Conservation (phyloP, 2,113 vertebrate genomes). For the Lampris megalopsis region DNA sequence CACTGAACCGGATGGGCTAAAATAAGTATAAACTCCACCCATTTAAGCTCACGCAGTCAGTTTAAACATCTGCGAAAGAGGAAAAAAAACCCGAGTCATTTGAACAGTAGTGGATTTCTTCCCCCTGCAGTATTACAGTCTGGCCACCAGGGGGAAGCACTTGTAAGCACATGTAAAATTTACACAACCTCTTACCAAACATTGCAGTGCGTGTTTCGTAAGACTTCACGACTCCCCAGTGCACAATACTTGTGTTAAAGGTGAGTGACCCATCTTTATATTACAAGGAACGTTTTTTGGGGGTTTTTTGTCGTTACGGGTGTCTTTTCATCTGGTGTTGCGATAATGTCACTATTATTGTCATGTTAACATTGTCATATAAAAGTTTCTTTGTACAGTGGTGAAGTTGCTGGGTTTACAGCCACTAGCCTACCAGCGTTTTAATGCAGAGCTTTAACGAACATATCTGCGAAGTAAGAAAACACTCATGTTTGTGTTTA, state of each 20-base stretch:
- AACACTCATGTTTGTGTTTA: too few relatives aligned
- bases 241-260: background rate
- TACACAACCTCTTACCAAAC: constrained; percentile 18
- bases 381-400: too few relatives aligned
- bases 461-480: too few relatives aligned
- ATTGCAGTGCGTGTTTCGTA: background rate
- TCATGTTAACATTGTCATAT: too few relatives aligned
- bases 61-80: background rate
- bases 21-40: background rate
- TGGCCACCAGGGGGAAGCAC: background rate
- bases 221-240: background rate
- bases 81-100: too few relatives aligned
- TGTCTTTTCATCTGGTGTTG: too few relatives aligned
- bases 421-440: too few relatives aligned
- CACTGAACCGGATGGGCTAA: background rate
- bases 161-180: background rate
- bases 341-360: too few relatives aligned
- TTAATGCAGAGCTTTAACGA: too few relatives aligned
- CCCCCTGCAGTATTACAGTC: background rate
- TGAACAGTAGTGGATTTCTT: background rate
- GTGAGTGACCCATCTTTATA: background rate
- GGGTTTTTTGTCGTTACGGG: too few relatives aligned
- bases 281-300: too few relatives aligned
- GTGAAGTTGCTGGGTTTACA: too few relatives aligned
- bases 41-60: background rate